Percentiles rank a stretch among this genome's conserved stretches.
phyloP scores from a whole-genome alignment of 2,113 vertebrate genomes.

The Oreotrochilus melanogaster region DNA sequence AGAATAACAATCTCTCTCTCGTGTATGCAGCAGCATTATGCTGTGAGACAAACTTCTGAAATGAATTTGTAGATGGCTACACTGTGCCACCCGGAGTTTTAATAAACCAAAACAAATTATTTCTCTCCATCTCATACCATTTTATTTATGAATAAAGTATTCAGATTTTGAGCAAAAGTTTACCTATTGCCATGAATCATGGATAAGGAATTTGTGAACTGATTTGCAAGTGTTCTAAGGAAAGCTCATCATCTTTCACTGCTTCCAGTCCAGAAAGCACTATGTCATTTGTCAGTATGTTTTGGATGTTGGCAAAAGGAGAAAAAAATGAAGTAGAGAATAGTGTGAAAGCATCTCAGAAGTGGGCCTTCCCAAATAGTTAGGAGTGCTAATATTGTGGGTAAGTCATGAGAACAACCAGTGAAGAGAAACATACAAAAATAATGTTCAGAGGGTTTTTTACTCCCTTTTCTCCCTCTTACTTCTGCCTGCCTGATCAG shows the following conservation, averaged over 20 bases:
- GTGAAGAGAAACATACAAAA: background rate
- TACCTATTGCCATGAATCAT: background rate
- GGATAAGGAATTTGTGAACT: conserved; percentile 9
- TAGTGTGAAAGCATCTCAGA: background rate
- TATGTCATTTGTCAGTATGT: background rate
- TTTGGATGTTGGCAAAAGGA: background rate
- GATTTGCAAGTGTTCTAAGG: conserved; percentile 14
- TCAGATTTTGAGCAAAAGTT: conserved; percentile 1
- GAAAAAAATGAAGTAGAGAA: background rate
- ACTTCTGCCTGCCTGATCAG: background rate
- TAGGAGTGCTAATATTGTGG: background rate
- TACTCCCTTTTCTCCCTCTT: background rate
- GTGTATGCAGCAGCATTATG: rapidly evolving
- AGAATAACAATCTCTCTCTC: background rate
- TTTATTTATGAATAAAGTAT: conserved; percentile 21
- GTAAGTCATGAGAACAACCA: background rate
- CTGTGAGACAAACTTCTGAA: background rate
- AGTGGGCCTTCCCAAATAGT: background rate
- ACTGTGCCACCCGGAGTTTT: conserved; percentile 39
- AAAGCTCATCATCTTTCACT: background rate
- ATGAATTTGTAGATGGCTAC: background rate
- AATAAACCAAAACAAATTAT: conserved; percentile 53
- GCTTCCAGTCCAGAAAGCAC: background rate
- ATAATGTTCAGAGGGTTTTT: background rate
- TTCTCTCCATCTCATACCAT: background rate